Conservation (phyloP, 53 echinoderm and acorn worm species). For the Mesocentrotus franciscanus region DNA sequence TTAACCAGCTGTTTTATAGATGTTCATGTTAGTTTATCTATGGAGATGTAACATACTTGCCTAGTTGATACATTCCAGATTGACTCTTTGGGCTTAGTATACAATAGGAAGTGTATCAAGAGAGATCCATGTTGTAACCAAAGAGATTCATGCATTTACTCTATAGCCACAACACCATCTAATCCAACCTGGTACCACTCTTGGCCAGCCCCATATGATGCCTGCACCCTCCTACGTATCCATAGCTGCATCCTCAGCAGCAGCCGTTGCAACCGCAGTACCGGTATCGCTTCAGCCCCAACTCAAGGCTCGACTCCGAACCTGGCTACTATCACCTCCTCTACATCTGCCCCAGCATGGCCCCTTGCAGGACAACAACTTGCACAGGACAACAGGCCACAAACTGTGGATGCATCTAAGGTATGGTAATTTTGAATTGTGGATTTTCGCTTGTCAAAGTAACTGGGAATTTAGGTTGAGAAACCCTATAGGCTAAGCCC, state of each 20-base stretch:
- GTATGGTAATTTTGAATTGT: background rate
- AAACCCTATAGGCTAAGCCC: too few relatives aligned
- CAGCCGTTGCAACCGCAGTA: conserved; percentile 46
- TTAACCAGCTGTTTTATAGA: background rate
- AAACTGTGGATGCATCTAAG: conserved; percentile 46
- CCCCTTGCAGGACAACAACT: conserved; percentile 1
- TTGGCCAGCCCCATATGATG: background rate
- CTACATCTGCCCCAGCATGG: background rate
- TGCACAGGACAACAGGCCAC: conserved; percentile 44
- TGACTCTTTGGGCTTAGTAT: background rate
- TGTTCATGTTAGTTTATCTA: background rate
- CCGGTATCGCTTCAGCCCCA: conserved; percentile 39
- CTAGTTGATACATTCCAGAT: background rate
- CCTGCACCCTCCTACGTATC: conserved; percentile 14
- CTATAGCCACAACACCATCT: background rate
- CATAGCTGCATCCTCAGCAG: conserved; percentile 38
- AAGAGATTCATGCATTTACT: background rate
- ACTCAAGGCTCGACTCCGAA: background rate
- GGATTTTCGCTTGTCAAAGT: background rate
- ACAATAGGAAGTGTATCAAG: background rate
- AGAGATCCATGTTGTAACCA: background rate
- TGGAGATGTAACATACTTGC: background rate
- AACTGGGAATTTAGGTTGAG: too few relatives aligned
- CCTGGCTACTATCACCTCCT: background rate
- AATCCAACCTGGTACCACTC: conserved; percentile 14